phyloP scores from a whole-genome alignment of 2,113 vertebrate genomes.

The Cinclus mexicanus region DNA sequence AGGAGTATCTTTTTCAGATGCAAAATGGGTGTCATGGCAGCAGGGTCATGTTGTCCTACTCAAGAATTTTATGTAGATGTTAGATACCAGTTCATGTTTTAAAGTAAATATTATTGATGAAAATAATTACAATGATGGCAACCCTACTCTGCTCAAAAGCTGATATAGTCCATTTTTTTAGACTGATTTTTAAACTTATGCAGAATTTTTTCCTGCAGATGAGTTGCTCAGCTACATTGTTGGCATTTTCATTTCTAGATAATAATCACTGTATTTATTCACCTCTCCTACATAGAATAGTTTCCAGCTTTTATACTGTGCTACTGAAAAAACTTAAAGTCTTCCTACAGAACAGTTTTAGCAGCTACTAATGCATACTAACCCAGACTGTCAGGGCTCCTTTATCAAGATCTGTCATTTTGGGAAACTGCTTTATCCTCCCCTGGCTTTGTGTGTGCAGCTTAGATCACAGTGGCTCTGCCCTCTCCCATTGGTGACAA shows the following conservation, averaged over 20 bases:
- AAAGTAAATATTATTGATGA: background rate
- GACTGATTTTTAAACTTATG: background rate
- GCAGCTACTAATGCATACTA: background rate
- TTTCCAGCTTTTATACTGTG: background rate
- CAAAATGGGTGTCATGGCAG: background rate
- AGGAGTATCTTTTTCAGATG: background rate
- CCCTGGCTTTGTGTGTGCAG: background rate
- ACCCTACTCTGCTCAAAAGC: background rate
- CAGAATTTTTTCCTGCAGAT: background rate
- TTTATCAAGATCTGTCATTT: background rate
- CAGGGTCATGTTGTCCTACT: background rate
- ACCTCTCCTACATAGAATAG: background rate
- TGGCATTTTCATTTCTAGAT: background rate
- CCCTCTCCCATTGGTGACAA: fast-evolving
- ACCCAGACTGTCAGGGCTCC: background rate
- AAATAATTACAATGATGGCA: background rate
- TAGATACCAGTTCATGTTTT: background rate
- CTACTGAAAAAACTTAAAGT: background rate
- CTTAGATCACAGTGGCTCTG: background rate
- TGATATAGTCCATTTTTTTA: background rate
- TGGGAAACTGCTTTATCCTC: background rate
- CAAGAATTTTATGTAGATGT: background rate
- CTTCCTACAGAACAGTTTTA: background rate
- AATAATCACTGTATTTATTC: background rate
- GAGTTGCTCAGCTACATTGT: background rate